A percentile compares a stretch with the other conserved stretches of the same genome.
Conservation (phyloP, 2,113 vertebrate species). For the Caretta caretta region DNA sequence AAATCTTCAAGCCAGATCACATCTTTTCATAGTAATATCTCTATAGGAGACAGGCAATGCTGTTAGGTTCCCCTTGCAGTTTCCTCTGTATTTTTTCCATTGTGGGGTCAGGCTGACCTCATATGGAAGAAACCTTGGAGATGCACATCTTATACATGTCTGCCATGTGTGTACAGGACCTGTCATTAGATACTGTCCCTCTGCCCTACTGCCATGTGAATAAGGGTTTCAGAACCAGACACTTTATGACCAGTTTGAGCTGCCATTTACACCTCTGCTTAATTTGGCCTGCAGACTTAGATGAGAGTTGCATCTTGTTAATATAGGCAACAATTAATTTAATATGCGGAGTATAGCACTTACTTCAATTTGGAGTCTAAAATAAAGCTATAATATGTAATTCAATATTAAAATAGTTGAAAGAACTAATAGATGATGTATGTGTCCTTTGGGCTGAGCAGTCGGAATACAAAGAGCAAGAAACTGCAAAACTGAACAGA, state of each 20-base stretch:
- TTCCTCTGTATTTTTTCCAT: neutral
- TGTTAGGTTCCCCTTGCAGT: neutral
- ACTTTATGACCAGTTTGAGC: neutral
- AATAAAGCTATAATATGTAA: neutral
- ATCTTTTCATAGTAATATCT: neutral
- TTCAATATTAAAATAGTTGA: no score
- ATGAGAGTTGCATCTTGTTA: neutral
- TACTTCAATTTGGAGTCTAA: neutral
- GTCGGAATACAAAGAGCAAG: slow-evolving; percentile 28
- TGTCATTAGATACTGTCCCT: neutral
- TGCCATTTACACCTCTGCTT: neutral
- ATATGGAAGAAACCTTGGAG: neutral
- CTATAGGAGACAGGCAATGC: neutral
- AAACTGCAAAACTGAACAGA: slow-evolving; percentile 21
- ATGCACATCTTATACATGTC: neutral
- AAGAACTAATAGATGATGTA: no score
- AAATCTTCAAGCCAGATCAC: neutral
- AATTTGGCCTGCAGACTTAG: neutral
- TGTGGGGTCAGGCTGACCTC: neutral
- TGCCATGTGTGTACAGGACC: fast-evolving
- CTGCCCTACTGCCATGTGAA: neutral
- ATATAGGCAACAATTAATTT: neutral
- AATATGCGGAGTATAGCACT: neutral
- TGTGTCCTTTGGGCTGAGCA: neutral
- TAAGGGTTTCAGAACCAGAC: neutral